Evolutionary conservation across 2,888 invertebrate genomes (phyloP).

Genomic region (Orthonevra nobilis): DNA sequence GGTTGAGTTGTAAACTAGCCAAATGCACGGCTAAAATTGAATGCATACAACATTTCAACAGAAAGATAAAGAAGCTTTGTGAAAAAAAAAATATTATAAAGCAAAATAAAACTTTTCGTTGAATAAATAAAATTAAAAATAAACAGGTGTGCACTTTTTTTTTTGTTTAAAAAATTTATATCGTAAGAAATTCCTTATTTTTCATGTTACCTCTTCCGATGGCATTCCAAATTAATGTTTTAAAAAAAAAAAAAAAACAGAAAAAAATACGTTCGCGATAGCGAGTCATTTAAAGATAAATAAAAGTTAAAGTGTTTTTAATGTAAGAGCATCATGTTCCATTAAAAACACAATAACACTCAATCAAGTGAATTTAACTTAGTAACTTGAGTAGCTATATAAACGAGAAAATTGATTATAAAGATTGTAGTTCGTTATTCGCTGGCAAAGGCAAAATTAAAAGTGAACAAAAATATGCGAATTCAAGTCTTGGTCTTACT

Average conservation of each 20-base stretch:
- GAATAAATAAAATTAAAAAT: too few species aligned
- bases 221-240: slow-evolving; percentile 23
- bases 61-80: too few species aligned
- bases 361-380: neutral
- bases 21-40: too few species aligned
- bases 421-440: slow-evolving; percentile 12
- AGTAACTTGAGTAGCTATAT: slow-evolving; percentile 16
- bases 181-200: too few species aligned
- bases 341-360: neutral
- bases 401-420: slow-evolving; percentile 10
- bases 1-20: too few species aligned
- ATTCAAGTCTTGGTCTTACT: slow-evolving; percentile 23
- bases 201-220: slow-evolving; percentile 11
- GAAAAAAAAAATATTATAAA: too few species aligned
- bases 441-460: neutral
- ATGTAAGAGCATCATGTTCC: slow-evolving; percentile 10
- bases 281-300: slow-evolving; percentile 10
- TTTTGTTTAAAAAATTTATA: too few species aligned
- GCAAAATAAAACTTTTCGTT: too few species aligned
- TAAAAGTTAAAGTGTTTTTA: slow-evolving; percentile 18
- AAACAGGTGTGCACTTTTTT: too few species aligned
- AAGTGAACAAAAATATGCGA: slow-evolving; percentile 17
- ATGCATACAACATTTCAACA: too few species aligned
- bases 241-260: neutral
- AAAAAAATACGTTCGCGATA: neutral